Conservation (phyloP, 2,888 invertebrate species). For the Sinopyrophorus schimmeli region DNA sequence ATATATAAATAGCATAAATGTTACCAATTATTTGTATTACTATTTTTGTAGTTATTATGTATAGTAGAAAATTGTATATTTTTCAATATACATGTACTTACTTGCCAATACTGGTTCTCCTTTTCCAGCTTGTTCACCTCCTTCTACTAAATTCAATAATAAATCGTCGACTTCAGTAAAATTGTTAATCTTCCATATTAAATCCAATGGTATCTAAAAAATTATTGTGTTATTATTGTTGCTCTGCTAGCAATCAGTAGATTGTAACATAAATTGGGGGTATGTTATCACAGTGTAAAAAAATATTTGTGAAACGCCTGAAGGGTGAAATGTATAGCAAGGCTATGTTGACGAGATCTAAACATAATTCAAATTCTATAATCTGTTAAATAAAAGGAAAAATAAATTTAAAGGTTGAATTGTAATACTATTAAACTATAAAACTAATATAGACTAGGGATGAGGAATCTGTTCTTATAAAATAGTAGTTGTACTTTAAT, state of each 20-base stretch:
- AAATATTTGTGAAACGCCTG: constrained; percentile 4
- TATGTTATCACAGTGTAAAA: no score
- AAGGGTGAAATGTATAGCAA: background rate
- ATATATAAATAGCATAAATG: no score
- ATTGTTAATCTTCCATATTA: constrained; percentile 45
- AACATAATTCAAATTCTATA: no score
- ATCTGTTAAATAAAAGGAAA: no score
- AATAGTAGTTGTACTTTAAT: no score
- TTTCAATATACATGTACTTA: constrained; percentile 28
- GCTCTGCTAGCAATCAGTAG: background rate
- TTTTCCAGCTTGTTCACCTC: constrained; percentile 39
- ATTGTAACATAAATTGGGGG: background rate
- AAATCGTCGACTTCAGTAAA: constrained; percentile 45
- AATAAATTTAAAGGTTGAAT: no score
- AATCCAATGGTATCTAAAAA: constrained; percentile 50
- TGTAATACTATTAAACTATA: no score
- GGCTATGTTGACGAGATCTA: background rate
- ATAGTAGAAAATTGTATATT: no score
- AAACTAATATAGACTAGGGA: no score
- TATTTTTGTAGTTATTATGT: no score
- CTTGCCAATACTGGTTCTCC: constrained; percentile 27
- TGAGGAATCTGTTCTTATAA: no score
- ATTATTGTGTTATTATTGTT: constrained; percentile 2
- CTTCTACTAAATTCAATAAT: constrained; percentile 48
- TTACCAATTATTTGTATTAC: no score